Base-by-base conservation (phyloP, 2,888 invertebrate genomes). In the Nipponacmea schrenckii region DNA sequence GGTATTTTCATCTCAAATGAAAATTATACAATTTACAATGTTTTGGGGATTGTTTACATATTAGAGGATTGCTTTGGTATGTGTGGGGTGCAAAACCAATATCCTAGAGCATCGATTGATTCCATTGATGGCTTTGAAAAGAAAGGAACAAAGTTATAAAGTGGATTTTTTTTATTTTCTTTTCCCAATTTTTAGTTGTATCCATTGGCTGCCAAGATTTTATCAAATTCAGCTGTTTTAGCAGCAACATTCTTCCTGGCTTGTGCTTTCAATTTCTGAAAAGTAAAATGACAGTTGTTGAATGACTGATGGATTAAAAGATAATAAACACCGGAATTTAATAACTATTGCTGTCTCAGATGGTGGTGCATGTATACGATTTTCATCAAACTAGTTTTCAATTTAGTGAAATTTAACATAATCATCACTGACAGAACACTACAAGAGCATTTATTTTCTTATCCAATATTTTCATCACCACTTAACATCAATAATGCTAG, bases 181-280 rank as follows among this genome's bases (percentile, higher is more conserved):
- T 39, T 39, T 31, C 5, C 31, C 39, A 39, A 39, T 39, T 65
- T 74, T 74, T 71, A 79, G 78, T 77, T 79, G 75, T 75, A 83
- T 44, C 85, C 85, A 72, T 79, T 80, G 46, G 77, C 72, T 69
- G 82, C 79, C 45, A 85, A 80, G 17, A 82, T 74, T 72, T 82
- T 80, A 76, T 85, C 84, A 76, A 81, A 80, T 31, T 80, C 74
- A 26, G 75, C 75, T 56, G 83, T 78, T 72, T 83, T 83, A 31
- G 74, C 69, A 15, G 81, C 81, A 46, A 82, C 82, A 74, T 83
- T 83, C 46, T 75, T 74, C 69, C 75, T 80, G n/a, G 85, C 85
- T 74, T 84, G 78, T 67, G 78, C 79, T 72, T 80, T 76, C 70
- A 85, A 75, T 50, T 74, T 69, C 84, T 85, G 80, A 64, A 83